phyloP scores from a whole-genome alignment of 2,888 invertebrate genomes.

The Anthophora plumipes region DNA sequence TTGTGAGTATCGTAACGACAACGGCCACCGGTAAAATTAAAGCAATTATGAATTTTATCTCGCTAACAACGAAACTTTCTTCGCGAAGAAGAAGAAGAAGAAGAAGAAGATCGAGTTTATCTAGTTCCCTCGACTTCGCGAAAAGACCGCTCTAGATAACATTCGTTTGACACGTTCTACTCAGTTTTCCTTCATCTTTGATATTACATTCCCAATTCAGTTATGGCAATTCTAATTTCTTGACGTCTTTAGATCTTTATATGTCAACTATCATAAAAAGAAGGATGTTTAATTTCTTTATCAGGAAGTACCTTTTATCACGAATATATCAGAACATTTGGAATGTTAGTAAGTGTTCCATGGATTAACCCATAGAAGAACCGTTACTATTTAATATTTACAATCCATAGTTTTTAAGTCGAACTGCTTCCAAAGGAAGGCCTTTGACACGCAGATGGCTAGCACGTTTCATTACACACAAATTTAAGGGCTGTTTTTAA shows the following conservation, averaged over 20 bases:
- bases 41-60: conserved; percentile 71
- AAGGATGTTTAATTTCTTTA: too few species aligned
- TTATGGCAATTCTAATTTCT: not conserved
- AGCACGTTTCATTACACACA: too few species aligned
- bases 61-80: conserved; percentile 50
- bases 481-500: too few species aligned
- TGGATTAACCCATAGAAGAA: too few species aligned
- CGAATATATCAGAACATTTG: not conserved
- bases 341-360: not conserved
- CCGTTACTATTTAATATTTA: too few species aligned
- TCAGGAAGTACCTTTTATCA: not conserved
- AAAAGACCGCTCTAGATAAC: conserved; percentile 47
- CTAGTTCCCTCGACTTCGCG: conserved; percentile 48
- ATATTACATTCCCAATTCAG: conserved; percentile 1
- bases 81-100: conserved; percentile 1
- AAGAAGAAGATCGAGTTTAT: conserved; percentile 62
- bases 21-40: conserved; percentile 26
- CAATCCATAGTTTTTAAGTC: too few species aligned
- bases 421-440: too few species aligned
- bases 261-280: not conserved
- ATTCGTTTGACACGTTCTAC: conserved; percentile 37
- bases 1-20: conserved; percentile 28
- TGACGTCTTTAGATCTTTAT: not conserved
- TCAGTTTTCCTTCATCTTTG: conserved; percentile 10
- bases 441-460: too few species aligned